phyloP scores from a whole-genome alignment of 2,113 vertebrate species.

The Polyodon spathula region DNA sequence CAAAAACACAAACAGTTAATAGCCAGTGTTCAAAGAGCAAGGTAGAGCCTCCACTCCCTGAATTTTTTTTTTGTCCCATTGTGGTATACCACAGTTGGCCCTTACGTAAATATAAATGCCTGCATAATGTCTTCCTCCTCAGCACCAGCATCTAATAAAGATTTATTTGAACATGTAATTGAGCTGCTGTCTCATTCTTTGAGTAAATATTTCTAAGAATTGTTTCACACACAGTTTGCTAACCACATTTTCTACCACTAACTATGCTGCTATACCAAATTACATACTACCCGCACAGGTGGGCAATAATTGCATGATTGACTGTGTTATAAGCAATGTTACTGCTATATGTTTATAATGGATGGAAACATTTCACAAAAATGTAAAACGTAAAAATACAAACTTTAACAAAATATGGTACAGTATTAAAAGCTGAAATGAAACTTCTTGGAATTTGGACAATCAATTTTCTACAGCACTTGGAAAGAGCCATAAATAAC shows the following conservation, averaged over 20 bases:
- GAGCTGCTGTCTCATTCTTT: neutral
- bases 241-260: neutral
- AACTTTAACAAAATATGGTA: too few relatives aligned
- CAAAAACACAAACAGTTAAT: neutral
- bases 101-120: neutral
- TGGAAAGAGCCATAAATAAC: too few relatives aligned
- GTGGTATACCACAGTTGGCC: constrained; percentile 1
- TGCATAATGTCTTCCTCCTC: neutral
- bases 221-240: neutral
- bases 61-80: neutral
- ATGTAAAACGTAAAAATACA: too few relatives aligned
- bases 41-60: neutral
- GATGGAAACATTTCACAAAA: too few relatives aligned
- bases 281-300: neutral
- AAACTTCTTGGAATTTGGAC: too few relatives aligned
- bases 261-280: neutral
- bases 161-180: neutral
- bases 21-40: neutral
- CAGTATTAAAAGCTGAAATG: too few relatives aligned
- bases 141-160: neutral
- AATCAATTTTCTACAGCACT: too few relatives aligned
- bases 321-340: neutral
- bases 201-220: neutral
- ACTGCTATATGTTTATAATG: neutral
- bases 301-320: neutral